Conservation (phyloP, 2,113 vertebrate genomes). For the Erinaceus europaeus region DNA sequence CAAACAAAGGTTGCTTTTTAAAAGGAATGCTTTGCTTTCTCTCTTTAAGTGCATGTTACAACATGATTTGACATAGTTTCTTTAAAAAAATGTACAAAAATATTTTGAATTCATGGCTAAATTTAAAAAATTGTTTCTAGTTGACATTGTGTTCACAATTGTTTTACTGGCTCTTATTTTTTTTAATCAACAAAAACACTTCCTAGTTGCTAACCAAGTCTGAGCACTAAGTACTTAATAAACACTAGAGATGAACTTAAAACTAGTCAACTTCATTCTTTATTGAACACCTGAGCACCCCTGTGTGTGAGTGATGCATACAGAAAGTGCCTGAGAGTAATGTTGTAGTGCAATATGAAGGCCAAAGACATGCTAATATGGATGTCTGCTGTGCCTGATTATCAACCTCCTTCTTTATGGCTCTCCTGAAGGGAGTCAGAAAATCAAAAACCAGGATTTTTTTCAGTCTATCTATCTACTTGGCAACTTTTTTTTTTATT, state of each 20-base stretch:
- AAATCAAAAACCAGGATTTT: not conserved
- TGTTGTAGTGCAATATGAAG: not conserved
- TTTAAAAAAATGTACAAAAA: not conserved
- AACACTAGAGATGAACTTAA: conserved; percentile 9
- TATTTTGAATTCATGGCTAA: not conserved
- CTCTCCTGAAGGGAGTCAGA: not conserved
- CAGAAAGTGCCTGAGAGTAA: not conserved
- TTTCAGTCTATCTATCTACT: not conserved
- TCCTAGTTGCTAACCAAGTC: not conserved
- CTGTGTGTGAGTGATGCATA: not conserved
- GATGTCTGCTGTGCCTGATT: not conserved
- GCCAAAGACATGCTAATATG: not conserved
- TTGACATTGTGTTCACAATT: no score
- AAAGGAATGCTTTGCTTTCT: not conserved
- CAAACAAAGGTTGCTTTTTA: not conserved
- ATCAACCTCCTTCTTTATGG: not conserved
- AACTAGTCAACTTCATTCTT: not conserved
- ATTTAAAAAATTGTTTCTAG: no score
- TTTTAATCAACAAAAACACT: no score
- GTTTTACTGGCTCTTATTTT: no score
- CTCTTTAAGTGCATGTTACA: not conserved
- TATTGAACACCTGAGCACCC: not conserved
- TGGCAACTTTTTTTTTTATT: not conserved
- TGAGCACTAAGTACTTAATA: not conserved
- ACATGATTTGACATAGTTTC: not conserved